Base-by-base conservation (phyloP, 1,140 invertebrate genomes). In the Lepidurus packardi region DNA sequence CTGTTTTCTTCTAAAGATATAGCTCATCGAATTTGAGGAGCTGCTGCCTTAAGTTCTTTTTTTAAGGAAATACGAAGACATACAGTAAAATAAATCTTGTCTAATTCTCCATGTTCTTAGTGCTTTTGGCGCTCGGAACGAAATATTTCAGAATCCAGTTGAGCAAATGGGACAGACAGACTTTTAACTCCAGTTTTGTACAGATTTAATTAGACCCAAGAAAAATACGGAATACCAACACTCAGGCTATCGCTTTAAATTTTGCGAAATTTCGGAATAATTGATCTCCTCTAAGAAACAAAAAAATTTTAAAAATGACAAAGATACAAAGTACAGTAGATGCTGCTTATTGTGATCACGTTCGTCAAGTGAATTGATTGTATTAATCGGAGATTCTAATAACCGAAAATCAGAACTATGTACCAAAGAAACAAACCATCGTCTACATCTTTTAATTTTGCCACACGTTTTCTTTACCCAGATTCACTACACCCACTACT, bases 1-100 rank as follows among this genome's bases (percentile, higher is more conserved):
- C 53, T 21, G 53, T 65, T 65, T 65, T 65, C 53, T 65, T 65
- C 53, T n/a, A 65, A 7, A 65, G 53, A 65, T 21, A 65, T 65
- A n/a, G 53, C 53, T 13, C 53, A n/a, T n/a, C 13, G 34, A 34
- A 34, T 34, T 34, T 34, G 34, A 34, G 34, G 34, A 0, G 34
- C 34, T 34, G 34, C 34, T 34, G 34, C 53, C 53, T 13, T 21
- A 13, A 65, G 6, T 13, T 65, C 21, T 16, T 47, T 47, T 16
- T n/a, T n/a, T n/a, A 21, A 65, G 53, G 21, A 65, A 1, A 21
- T 3, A 65, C 53, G 13, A 34, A 65, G n/a, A 65, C 8, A 65
- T 21, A 16, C 10, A 21, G 21, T 65, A 21, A 16, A 65, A n/a
- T n/a, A 65, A 9, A 21, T 65, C 53, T 2, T 3, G 34, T 4